Evolutionary conservation across 2,888 invertebrate genomes (phyloP), one percentile per base, ranked within the genome.

Genomic region (Lobophora halterata): DNA sequence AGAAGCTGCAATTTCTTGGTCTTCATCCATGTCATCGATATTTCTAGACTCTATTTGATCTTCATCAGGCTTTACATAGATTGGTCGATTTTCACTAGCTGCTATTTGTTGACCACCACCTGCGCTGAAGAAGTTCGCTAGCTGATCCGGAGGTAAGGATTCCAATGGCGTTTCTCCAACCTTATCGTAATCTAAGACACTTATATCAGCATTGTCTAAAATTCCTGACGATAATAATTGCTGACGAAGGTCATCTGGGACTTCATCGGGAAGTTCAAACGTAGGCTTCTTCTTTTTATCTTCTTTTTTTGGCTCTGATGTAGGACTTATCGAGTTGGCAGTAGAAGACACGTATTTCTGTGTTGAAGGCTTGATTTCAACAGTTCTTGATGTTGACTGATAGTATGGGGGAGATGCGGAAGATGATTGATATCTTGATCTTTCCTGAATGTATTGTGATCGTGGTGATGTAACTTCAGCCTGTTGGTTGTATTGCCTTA

Each of bases 171-270:
- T 95, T 47, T 95, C 95, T 14, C 96, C 95, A 20, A 95, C 92
- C 86, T 96, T 95, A 62, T 96, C 95, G 59, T 96, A 96, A 77
- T 96, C 95, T 40, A 96, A 79, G 27, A 96, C 90, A 52, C 96
- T 95, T 42, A 96, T 96, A 58, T 96, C 94, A 24, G 96, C 96
- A 63, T 96, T 95, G 54, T 94, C 93, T 35, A 96, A 81, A 56
- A 96, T 96, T 19, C 96, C 96, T 0, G 96, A 96, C 28, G 93
- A 92, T 25, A 96, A 77, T 3, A 96, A 79, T 61, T 96, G 96
- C 65, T 95, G 91, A 20, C 95, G 89, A 25, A 96, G 88, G 58
- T 96, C 96, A 51, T 95, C 95, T 2, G 96, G 96, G 3, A 96
- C 95, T 85, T 96, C 96, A 59, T 95, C 95, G 5, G 96, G 96